Conservation (phyloP, 2,113 vertebrate species). For the Talpa occidentalis region DNA sequence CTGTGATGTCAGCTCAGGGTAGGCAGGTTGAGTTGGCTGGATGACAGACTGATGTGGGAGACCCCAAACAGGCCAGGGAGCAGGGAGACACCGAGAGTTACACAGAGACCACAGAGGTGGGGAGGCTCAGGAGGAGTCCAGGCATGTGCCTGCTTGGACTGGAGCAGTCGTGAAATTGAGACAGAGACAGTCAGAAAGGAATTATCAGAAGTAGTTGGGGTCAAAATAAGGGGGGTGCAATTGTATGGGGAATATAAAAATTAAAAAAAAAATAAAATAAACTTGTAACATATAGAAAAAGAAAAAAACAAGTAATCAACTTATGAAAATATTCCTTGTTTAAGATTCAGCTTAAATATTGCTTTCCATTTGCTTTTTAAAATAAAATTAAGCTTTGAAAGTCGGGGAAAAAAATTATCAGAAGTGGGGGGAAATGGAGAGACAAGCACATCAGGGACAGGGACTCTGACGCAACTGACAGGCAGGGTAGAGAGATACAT, state of each 20-base stretch:
- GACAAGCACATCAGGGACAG: not conserved
- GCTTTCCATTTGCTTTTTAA: conserved; percentile 37
- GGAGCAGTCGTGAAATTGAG: not conserved
- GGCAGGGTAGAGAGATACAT: not conserved
- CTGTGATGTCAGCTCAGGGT: not conserved
- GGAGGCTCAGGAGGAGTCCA: not conserved
- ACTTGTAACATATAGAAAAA: no score
- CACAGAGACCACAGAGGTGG: no score
- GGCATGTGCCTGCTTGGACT: not conserved
- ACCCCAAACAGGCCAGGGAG: not conserved
- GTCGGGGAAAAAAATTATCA: no score
- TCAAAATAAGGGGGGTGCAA: no score
- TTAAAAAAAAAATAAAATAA: no score
- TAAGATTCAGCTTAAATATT: conserved; percentile 50
- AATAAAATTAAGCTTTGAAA: conserved; percentile 32
- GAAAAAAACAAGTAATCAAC: not conserved
- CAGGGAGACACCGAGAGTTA: no score
- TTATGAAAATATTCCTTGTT: conserved; percentile 5
- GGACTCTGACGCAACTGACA: not conserved
- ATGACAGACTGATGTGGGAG: not conserved
- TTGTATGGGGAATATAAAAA: no score
- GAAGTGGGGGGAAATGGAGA: no score
- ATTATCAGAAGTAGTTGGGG: no score
- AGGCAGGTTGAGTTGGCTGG: accelerated
- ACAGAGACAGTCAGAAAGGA: not conserved